Percentiles rank a stretch among this genome's conserved stretches.
phyloP scores from a whole-genome alignment of 2,113 vertebrate genomes.

The Azemiops feae region DNA sequence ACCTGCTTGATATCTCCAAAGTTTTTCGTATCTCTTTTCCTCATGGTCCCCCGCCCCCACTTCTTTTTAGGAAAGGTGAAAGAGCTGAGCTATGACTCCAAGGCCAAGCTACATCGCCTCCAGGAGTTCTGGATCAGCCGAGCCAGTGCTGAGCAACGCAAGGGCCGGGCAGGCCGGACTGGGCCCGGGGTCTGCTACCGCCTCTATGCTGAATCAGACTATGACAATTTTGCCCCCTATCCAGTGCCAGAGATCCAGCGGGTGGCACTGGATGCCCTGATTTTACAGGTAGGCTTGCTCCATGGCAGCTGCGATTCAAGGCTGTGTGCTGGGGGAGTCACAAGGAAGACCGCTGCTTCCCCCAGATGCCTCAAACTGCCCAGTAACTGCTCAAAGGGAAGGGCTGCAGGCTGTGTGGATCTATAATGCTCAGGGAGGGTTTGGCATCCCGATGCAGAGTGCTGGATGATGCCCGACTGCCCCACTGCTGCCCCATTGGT shows the following conservation, averaged over 20 bases:
- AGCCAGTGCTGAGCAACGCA: constrained; percentile 91
- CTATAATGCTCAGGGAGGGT: neutral
- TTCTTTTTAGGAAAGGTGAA: constrained; percentile 86
- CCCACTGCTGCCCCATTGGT: neutral
- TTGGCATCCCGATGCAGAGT: neutral
- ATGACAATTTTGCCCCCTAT: constrained; percentile 83
- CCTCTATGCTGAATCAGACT: constrained; percentile 86
- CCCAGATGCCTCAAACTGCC: neutral
- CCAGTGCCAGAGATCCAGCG: constrained; percentile 87
- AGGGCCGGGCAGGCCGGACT: constrained; percentile 87
- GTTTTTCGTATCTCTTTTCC: too few relatives aligned
- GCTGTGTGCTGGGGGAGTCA: neutral
- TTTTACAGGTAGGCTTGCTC: constrained; percentile 79
- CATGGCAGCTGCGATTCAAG: neutral
- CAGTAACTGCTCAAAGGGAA: neutral
- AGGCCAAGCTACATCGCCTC: constrained; percentile 87
- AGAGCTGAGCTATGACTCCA: constrained; percentile 91
- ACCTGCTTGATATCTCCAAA: neutral
- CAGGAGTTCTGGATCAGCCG: constrained; percentile 97
- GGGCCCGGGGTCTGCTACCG: constrained; percentile 91
- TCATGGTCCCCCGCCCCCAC: too few relatives aligned
- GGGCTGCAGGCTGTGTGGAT: neutral
- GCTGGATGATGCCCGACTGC: neutral
- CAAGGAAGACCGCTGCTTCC: neutral
- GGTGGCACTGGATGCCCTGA: constrained; percentile 83